Percentiles rank a stretch among this genome's conserved stretches.
These are phyloP conservation scores for Piezodorus guildinii DNA, from an alignment of 1,140 invertebrate species.

Conservation along the genomic window DNA sequence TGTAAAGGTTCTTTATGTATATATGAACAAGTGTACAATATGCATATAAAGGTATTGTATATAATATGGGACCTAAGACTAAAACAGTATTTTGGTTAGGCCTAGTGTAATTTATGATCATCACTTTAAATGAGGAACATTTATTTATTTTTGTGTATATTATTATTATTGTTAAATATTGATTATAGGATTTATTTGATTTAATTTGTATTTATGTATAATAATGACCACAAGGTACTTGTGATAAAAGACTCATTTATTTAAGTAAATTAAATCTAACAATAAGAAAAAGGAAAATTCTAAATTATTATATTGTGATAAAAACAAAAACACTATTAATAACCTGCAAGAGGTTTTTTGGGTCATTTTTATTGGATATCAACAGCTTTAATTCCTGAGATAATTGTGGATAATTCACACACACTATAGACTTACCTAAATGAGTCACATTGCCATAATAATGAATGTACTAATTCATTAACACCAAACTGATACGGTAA, in stretches of 20 bases:
- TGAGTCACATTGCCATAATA: neutral
- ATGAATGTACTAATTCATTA: neutral
- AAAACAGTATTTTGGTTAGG: conserved; percentile 20
- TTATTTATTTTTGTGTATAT: conserved; percentile 18
- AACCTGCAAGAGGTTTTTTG: too few species aligned
- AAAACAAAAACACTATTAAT: neutral
- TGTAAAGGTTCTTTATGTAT: conserved; percentile 2
- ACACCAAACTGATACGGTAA: neutral
- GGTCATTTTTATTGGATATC: too few species aligned
- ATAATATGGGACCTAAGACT: conserved; percentile 24
- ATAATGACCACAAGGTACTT: conserved; percentile 9
- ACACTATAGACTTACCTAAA: neutral
- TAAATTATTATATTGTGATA: conserved; percentile 24
- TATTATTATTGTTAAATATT: conserved; percentile 17
- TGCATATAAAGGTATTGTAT: conserved; percentile 12
- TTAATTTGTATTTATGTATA: conserved; percentile 10
- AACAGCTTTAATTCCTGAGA: too few species aligned
- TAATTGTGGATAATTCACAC: too few species aligned
- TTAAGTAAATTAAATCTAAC: conserved; percentile 10
- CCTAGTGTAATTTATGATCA: neutral
- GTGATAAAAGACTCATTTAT: conserved; percentile 21
- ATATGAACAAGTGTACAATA: conserved; percentile 6
- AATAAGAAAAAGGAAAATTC: conserved; percentile 18
- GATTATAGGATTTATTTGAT: conserved; percentile 17
- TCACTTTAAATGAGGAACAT: conserved; percentile 7